These are phyloP conservation scores for Chloromyia formosa DNA, from an alignment of 2,888 invertebrate species.

Conservation along the genomic window DNA sequence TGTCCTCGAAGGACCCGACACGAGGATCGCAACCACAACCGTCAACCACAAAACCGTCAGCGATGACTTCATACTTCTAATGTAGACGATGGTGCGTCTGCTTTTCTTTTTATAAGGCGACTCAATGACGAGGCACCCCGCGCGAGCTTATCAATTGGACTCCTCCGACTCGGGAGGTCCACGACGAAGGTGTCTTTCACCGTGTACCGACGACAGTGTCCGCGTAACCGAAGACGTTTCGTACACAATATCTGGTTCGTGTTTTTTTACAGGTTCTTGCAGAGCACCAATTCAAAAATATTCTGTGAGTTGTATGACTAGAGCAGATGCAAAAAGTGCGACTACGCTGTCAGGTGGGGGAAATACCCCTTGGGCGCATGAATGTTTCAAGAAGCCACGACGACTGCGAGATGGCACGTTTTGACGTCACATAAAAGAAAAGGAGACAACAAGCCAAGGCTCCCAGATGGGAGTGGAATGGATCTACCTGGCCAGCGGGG, in stretches of 20 bases:
- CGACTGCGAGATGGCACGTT: slow-evolving; percentile 5
- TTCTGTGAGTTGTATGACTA: not conserved
- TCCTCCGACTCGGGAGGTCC: not conserved
- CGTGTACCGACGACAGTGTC: not conserved
- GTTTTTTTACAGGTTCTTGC: not conserved
- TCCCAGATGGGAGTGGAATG: not conserved
- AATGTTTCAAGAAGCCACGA: slow-evolving; percentile 19
- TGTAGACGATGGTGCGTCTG: not conserved
- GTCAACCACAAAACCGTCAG: slow-evolving; percentile 16
- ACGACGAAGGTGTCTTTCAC: slow-evolving; percentile 19
- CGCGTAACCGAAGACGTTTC: not conserved
- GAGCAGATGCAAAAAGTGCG: not conserved
- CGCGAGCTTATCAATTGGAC: not conserved
- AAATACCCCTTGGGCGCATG: slow-evolving; percentile 26
- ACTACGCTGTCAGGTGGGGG: not conserved
- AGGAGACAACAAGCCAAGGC: not conserved
- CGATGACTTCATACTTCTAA: slow-evolving; percentile 36
- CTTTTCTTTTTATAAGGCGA: not conserved
- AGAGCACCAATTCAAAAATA: not conserved
- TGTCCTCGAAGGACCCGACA: slow-evolving; percentile 4
- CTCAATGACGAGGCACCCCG: not conserved
- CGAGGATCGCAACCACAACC: slow-evolving; percentile 12
- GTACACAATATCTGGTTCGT: not conserved
- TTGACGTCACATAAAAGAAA: slow-evolving; percentile 5
- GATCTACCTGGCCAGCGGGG: not conserved